These are phyloP conservation scores for Halcyon senegalensis DNA, from an alignment of 2,113 vertebrate species.

Conservation along the genomic window DNA sequence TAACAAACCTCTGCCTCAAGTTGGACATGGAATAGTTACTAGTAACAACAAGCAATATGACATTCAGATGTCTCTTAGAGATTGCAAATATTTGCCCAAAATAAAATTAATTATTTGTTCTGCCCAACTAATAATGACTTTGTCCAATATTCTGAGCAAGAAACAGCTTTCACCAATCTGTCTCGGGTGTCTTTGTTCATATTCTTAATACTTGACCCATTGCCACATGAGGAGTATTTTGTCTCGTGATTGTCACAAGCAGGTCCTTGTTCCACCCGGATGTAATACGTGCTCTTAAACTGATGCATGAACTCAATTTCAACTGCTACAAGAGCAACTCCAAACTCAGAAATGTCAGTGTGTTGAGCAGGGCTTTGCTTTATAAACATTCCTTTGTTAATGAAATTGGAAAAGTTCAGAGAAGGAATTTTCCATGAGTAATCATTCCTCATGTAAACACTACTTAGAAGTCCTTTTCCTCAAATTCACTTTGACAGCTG, in stretches of 20 bases:
- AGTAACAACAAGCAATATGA: background rate
- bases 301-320: background rate
- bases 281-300: background rate
- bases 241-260: background rate
- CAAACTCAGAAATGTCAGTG: constrained; percentile 2
- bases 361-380: background rate
- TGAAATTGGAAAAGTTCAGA: constrained; percentile 42
- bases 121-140: background rate
- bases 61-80: background rate
- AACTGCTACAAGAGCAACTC: background rate
- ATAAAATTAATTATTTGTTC: background rate
- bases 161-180: background rate
- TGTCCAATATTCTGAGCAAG: background rate
- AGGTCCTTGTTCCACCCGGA: background rate
- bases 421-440: constrained; percentile 51
- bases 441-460: background rate
- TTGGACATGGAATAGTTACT: background rate
- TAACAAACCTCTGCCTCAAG: background rate
- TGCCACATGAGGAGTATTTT: background rate
- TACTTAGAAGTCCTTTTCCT: background rate
- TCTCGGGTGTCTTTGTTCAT: background rate
- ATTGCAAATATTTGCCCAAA: background rate
- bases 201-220: background rate
- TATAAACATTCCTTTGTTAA: constrained; percentile 57
- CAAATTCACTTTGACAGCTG: constrained; percentile 9